A percentile compares a stretch with the other conserved stretches of the same genome.
These are phyloP conservation scores for Bugulina stolonifera DNA, from an alignment of 2,888 invertebrate genomes.

Conservation along the genomic window DNA sequence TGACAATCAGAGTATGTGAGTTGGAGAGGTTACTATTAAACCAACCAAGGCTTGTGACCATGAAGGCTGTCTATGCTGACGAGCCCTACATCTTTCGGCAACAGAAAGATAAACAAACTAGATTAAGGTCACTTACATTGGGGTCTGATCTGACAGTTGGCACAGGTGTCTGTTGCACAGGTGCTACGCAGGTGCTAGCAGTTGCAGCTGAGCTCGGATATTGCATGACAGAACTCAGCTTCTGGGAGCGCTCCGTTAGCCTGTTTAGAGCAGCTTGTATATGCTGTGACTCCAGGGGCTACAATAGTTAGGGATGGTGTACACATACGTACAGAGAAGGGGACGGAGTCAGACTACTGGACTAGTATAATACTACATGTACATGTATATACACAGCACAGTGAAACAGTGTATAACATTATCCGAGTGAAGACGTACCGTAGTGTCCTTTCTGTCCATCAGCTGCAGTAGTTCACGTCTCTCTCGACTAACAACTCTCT, in stretches of 20 bases:
- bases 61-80: too few species aligned
- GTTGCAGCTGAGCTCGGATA: background rate
- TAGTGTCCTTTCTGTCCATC: background rate
- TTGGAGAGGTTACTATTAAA: too few species aligned
- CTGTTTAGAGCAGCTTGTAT: slow-evolving; percentile 71
- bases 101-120: too few species aligned
- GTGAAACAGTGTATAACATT: too few species aligned
- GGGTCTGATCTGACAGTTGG: background rate
- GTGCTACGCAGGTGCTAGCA: background rate
- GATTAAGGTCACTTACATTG: background rate
- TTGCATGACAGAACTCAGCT: background rate
- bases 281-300: slow-evolving; percentile 71
- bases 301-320: too few species aligned
- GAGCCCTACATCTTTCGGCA: too few species aligned
- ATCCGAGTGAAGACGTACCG: background rate
- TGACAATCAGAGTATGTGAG: too few species aligned
- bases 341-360: too few species aligned
- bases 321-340: too few species aligned
- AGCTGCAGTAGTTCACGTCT: background rate
- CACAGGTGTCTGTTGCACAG: background rate
- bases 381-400: too few species aligned
- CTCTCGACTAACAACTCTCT: slow-evolving; percentile 27
- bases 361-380: too few species aligned
- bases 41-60: too few species aligned
- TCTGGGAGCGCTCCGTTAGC: slow-evolving; percentile 29